Conservation (phyloP, 1,140 invertebrate species). For the Drosophila quadrilineata region DNA sequence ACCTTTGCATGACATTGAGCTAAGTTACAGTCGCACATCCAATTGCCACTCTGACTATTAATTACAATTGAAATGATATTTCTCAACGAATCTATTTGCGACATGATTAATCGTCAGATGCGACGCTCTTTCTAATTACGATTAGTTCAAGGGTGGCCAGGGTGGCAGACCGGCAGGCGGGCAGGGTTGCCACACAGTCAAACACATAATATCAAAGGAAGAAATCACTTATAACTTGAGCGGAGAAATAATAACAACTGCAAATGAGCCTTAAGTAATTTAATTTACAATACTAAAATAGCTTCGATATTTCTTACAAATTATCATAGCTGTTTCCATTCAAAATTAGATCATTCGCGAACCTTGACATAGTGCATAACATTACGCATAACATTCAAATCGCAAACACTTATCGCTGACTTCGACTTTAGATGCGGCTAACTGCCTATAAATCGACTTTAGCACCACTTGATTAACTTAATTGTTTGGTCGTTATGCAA, state of each 20-base stretch:
- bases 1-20: constrained; percentile 65
- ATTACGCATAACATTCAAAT: not conserved
- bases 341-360: constrained; percentile 30
- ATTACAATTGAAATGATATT: constrained; percentile 63
- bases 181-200: not conserved
- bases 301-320: too few relatives aligned
- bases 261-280: constrained; percentile 42
- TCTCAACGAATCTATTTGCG: constrained; percentile 61
- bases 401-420: constrained; percentile 8
- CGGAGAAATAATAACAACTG: not conserved
- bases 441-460: constrained; percentile 1
- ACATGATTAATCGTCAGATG: constrained; percentile 55
- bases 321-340: constrained; percentile 1
- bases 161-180: not conserved
- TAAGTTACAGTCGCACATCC: constrained; percentile 39
- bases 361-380: constrained; percentile 29
- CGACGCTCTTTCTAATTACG: constrained; percentile 69
- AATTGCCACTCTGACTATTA: constrained; percentile 56
- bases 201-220: too few relatives aligned
- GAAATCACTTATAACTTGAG: constrained; percentile 15
- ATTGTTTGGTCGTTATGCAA: not conserved
- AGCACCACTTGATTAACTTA: not conserved
- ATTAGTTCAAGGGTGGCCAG: constrained; percentile 8
- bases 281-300: constrained; percentile 27
- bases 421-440: not conserved